These are phyloP conservation scores for Apotomis betuletana DNA, from an alignment of 2,888 invertebrate species.

Conservation along the genomic window DNA sequence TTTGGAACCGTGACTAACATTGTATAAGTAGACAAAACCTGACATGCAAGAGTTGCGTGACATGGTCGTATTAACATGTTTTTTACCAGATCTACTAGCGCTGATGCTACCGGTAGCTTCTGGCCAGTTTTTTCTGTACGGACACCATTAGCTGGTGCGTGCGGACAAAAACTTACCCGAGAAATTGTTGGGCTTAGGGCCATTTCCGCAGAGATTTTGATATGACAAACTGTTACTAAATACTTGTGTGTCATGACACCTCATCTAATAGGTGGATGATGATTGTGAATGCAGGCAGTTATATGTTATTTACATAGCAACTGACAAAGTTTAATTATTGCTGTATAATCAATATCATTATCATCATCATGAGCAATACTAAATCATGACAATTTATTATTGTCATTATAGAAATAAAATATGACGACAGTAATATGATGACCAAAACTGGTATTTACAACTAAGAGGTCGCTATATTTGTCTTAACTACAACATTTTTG, in stretches of 20 bases:
- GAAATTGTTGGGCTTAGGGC: conserved; percentile 22
- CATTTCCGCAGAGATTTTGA: conserved; percentile 19
- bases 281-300: too few species aligned
- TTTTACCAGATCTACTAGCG: conserved; percentile 32
- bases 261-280: neutral
- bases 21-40: conserved; percentile 4
- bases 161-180: conserved; percentile 23
- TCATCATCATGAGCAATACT: too few species aligned
- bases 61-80: conserved; percentile 41
- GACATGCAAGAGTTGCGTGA: conserved; percentile 39
- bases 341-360: too few species aligned
- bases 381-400: too few species aligned
- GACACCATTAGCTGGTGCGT: conserved; percentile 31
- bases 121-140: conserved; percentile 31
- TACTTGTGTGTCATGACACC: conserved; percentile 6
- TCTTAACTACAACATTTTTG: too few species aligned
- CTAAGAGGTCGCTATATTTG: too few species aligned
- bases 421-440: too few species aligned
- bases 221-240: conserved; percentile 17
- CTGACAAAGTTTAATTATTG: too few species aligned
- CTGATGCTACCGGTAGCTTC: conserved; percentile 33
- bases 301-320: too few species aligned
- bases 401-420: too few species aligned
- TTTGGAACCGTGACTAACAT: conserved; percentile 18
- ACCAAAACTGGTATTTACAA: too few species aligned